Percentiles rank a stretch among this genome's conserved stretches.
These are phyloP conservation scores for Natator depressus DNA, from an alignment of 2,113 vertebrate genomes.

Conservation along the genomic window DNA sequence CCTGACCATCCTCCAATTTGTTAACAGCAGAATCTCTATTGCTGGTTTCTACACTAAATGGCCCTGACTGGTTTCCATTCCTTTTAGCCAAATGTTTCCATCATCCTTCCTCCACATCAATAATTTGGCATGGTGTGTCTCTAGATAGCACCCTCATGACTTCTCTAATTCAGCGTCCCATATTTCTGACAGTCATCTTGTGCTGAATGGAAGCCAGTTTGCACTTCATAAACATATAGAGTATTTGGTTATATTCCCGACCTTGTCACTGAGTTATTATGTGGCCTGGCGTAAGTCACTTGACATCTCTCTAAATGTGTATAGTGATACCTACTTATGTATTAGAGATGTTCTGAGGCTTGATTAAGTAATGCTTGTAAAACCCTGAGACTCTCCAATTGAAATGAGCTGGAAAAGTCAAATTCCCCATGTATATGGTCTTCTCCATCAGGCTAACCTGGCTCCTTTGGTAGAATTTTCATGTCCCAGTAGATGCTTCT, in stretches of 20 bases:
- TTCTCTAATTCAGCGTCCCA: not conserved
- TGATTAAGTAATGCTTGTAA: not conserved
- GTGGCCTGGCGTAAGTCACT: not conserved
- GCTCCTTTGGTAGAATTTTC: not conserved
- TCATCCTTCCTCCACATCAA: not conserved
- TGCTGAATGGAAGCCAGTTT: not conserved
- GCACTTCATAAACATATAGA: not conserved
- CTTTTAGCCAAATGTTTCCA: not conserved
- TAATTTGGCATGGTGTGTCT: not conserved
- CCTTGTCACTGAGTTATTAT: not conserved
- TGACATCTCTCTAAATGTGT: not conserved
- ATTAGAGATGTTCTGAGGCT: not conserved
- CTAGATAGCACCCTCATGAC: not conserved
- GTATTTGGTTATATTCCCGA: not conserved
- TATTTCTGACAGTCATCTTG: not conserved
- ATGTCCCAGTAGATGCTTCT: not conserved
- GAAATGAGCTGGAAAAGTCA: not conserved
- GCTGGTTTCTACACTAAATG: not conserved
- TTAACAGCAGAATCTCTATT: slow-evolving; percentile 3
- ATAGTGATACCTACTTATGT: not conserved
- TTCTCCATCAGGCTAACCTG: not conserved
- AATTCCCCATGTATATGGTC: not conserved
- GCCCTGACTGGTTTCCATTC: not conserved
- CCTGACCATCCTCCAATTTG: not conserved
- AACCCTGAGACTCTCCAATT: not conserved